Base-by-base conservation (phyloP, 2,888 invertebrate species). In the Hipparchia semele region DNA sequence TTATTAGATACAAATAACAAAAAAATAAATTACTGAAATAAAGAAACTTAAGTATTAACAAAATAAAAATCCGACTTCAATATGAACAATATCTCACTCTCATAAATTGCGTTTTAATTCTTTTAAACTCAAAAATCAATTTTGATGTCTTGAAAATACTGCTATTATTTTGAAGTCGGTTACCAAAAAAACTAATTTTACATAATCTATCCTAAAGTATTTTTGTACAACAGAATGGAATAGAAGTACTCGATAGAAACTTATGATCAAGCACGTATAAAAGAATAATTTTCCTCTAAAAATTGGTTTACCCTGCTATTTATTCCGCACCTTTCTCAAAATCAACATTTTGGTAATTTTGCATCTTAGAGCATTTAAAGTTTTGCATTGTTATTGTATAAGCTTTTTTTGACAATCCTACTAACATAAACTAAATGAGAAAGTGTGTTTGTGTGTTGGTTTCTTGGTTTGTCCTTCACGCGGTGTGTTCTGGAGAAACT, bases 161-260 rank as follows among this genome's bases (percentile, higher is more conserved):
- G n/a, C n/a, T n/a, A 54, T 39, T 39, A 23, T 23, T 53, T 12
- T 12, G 53, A 10, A 6, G n/a, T 8, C 53, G 10, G 5, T 54
- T 54, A 54, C 12, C 1, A 12, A 5, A 12, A 54, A n/a, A 12
- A 54, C 3, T 12, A n/a, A 54, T n/a, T 54, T 54, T n/a, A 12
- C 54, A 59, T 9, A n/a, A 13, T 7, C 46, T 61, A 61, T 45
- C 12, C 46, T 62, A 70, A 5, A 54, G 39, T 62, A 64, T 64
- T 70, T 70, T 64, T 70, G 70, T 70, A 70, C 70, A 70, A 58
- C 56, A 62, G 62, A 62, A 33, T 33, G 54, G 54, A 54, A 54
- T 59, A 10, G 33, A 59, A 59, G 8, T 23, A 33, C 23, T 23
- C 23, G 23, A 59, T 59, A 23, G 9, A 33, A 46, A 6, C 46